phyloP scores from a whole-genome alignment of 1,140 invertebrate genomes.

The Antheraea mylitta region DNA sequence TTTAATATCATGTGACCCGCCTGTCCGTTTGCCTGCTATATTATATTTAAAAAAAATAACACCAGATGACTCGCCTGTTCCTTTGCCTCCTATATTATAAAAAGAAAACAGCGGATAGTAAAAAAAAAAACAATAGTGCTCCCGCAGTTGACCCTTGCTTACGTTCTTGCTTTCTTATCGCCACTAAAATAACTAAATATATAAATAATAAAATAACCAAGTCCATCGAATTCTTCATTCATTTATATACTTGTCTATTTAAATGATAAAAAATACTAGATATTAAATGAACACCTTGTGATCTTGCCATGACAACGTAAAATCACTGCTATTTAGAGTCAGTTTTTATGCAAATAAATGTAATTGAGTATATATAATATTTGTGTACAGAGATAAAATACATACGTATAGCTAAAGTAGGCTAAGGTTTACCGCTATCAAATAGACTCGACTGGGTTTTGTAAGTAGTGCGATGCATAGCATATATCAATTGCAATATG shows the following conservation, averaged over 20 bases:
- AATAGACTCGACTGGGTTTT: constrained; percentile 20
- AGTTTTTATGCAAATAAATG: constrained; percentile 13
- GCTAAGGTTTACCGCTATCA: constrained; percentile 37
- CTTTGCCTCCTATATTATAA: too few relatives aligned
- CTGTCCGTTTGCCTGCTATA: too few relatives aligned
- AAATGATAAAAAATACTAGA: not conserved
- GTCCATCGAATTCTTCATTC: not conserved
- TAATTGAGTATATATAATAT: constrained; percentile 9
- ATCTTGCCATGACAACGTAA: not conserved
- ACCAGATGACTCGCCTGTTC: too few relatives aligned
- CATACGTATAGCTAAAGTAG: constrained; percentile 25
- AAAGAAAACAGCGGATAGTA: too few relatives aligned
- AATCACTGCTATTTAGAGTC: not conserved
- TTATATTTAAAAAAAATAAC: too few relatives aligned
- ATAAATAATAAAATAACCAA: not conserved
- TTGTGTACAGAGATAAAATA: constrained; percentile 17
- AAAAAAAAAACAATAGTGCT: too few relatives aligned
- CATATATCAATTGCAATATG: not conserved
- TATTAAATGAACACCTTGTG: constrained; percentile 4
- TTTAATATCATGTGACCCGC: too few relatives aligned
- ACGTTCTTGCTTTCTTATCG: too few relatives aligned
- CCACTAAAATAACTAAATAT: too few relatives aligned
- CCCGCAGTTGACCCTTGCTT: too few relatives aligned
- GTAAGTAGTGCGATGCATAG: constrained; percentile 19
- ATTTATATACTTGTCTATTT: not conserved